Base-by-base conservation (phyloP, 2,113 vertebrate genomes). In the Hyperopisus bebe region DNA sequence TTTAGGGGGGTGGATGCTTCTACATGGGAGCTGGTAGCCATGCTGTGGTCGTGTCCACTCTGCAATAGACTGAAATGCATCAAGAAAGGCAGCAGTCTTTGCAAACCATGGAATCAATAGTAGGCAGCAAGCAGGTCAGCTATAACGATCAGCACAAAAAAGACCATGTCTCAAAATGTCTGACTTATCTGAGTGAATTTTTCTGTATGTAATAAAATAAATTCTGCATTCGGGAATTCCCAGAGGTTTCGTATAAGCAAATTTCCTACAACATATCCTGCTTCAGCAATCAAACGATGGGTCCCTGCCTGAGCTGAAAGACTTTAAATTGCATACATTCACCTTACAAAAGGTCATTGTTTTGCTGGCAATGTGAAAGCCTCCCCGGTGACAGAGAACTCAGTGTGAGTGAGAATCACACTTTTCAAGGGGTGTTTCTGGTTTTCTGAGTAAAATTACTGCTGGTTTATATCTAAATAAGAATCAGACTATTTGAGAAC, bases 391-490 rank as follows among this genome's bases (percentile, higher is more conserved):
- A 39, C 31, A 80, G 5, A 19, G 6, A 80, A 35, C 35, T 42
- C 15, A 42, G 74, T 80, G 31, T 42, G 35, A 39, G 74, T 80
- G 74, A 80, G 15, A 35, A 39, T 80, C 35, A 39, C 17, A 39
- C 35, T 82, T 82, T 89, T 82, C 21, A 31, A 27, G 70, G 21
- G 39, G 24, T 27, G 62, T 82, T 89, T 48, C 50, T 51, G 39
- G 24, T 27, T 88, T 44, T 27, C 46, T 17, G n/a, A 53, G 31
- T 35, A 51, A 31, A 86, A 86, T 50, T 86, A 51, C 85, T 35
- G 48, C 48, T 31, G 48, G 48, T 86, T 53, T 48, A 31, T 86
- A 86, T 86, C 85, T 31, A 51, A 86, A 86, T 86, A 86, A 86
- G n/a, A 86, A 86, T 86, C 85, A 35, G 7, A 86, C 21, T 51